A percentile compares a stretch with the other conserved stretches of the same genome.
phyloP scores from a whole-genome alignment of 2,797 vertebrate species.

The Brotogeris chrysoptera region DNA sequence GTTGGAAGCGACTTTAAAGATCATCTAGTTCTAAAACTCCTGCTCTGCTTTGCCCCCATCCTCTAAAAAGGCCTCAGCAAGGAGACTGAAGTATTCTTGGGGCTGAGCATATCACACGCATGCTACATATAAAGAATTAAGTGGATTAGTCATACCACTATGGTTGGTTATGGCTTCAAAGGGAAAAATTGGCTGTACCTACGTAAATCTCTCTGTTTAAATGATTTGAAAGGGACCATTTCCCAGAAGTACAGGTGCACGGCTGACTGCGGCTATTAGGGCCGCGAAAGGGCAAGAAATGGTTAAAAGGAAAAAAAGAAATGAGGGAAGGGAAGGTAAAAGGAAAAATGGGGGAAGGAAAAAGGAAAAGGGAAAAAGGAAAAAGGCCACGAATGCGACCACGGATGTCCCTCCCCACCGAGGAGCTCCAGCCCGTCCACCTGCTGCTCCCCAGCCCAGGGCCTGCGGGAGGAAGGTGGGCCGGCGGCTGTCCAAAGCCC shows the following conservation, averaged over 20 bases:
- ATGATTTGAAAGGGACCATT: constrained; percentile 45
- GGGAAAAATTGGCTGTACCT: constrained; percentile 32
- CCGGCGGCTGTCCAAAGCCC: background rate
- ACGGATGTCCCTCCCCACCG: background rate
- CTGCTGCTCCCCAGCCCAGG: background rate
- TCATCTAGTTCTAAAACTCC: background rate
- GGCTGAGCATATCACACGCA: background rate
- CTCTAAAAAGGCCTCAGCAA: background rate
- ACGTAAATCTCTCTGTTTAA: constrained; percentile 53
- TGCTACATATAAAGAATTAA: background rate
- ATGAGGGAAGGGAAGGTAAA: background rate
- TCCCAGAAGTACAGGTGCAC: constrained; percentile 76
- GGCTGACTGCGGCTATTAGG: constrained; percentile 17
- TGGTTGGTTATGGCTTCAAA: constrained; percentile 29
- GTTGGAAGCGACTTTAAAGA: background rate
- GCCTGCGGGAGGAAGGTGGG: no score
- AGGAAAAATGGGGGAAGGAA: background rate
- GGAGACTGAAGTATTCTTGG: background rate
- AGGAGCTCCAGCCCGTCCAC: background rate
- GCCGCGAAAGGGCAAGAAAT: constrained; percentile 8
- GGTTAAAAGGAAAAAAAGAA: background rate
- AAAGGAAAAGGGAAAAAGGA: rapidly evolving
- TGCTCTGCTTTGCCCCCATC: background rate
- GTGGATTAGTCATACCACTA: constrained; percentile 61
- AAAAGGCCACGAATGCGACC: rapidly evolving